Base-by-base conservation (phyloP, 2,888 invertebrate genomes). In the Latrodectus hesperus region DNA sequence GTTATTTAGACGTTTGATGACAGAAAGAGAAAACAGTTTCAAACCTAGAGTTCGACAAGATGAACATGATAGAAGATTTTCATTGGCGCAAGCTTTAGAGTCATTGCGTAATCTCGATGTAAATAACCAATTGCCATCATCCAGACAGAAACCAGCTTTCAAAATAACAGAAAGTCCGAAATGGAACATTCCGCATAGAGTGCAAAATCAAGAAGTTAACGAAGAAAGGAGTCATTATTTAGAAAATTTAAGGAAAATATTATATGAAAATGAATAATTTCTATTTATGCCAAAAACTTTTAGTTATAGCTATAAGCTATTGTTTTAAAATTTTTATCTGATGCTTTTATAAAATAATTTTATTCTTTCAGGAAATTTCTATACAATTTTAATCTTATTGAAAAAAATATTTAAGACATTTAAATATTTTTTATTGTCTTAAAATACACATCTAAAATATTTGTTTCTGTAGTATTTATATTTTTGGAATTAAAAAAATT, bases 31-130 rank as follows among this genome's bases (percentile, higher is more conserved):
- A 60, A 17, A 14, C 9, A 14, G 60, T 26, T 2, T 4, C 22
- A 5, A 9, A 75, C 51, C 52, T 17, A n/a, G 14, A 55, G 8
- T 49, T 75, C 16, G 51, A 26, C 11, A 17, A 38, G 53, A 67
- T 65, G 12, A 71, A 75, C 49, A 71, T 82, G 71, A 87, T 52
- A 72, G 76, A n/a, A 87, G 77, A 67, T 81, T 73, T 67, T 81
- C 81, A 3, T 16, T 87, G n/a, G 76, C 72, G 38, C 75, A 81
- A 73, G 81, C 77, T 38, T 49, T 87, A 67, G 81, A 86, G 49
- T 49, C 71, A 17, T 26, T 86, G 53, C 51, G 65, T 17, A 16
- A 65, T 26, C 67, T 86, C 17, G 85, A 86, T 14, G n/a, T n/a
- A 11, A 72, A 73, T 14, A 81, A 76, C n/a, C 73, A 55, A 60